These are phyloP conservation scores for Trissonchulus sp. DNA, from an alignment of 2,888 invertebrate genomes.

Conservation along the genomic window DNA sequence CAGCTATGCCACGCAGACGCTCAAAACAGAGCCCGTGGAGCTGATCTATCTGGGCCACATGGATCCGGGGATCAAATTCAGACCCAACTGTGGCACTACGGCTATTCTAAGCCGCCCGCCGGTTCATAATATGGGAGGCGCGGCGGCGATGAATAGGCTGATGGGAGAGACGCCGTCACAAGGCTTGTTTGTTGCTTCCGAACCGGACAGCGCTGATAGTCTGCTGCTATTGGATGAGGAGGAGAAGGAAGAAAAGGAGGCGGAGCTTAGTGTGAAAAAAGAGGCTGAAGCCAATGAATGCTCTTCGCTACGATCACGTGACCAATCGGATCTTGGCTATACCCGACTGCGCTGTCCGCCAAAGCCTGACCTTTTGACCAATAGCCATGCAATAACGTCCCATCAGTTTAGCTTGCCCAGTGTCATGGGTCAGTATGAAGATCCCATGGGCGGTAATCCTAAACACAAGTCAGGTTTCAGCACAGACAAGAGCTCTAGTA, in stretches of 20 bases:
- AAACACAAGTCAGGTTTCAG: not conserved
- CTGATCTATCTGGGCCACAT: conserved; percentile 29
- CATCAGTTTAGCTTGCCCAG: not conserved
- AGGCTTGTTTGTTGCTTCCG: not conserved
- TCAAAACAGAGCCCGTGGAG: conserved; percentile 31
- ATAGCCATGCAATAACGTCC: not conserved
- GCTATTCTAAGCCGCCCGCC: not conserved
- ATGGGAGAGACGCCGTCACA: not conserved
- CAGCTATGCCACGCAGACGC: not conserved
- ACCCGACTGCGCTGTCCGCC: too few species aligned
- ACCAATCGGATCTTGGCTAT: not conserved
- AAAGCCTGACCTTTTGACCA: not conserved
- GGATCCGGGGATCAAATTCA: conserved; percentile 15
- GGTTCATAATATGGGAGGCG: not conserved
- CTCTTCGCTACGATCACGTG: too few species aligned
- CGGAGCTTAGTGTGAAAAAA: too few species aligned
- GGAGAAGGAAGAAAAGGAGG: not conserved
- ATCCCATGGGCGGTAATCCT: not conserved
- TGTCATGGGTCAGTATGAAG: not conserved
- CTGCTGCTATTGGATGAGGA: not conserved
- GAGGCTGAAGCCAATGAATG: too few species aligned
- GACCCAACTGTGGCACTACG: not conserved
- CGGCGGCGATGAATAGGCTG: not conserved
- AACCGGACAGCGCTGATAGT: not conserved
- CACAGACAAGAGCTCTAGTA: not conserved